Conservation (phyloP, 1,140 invertebrate genomes). For the Magallana angulata region DNA sequence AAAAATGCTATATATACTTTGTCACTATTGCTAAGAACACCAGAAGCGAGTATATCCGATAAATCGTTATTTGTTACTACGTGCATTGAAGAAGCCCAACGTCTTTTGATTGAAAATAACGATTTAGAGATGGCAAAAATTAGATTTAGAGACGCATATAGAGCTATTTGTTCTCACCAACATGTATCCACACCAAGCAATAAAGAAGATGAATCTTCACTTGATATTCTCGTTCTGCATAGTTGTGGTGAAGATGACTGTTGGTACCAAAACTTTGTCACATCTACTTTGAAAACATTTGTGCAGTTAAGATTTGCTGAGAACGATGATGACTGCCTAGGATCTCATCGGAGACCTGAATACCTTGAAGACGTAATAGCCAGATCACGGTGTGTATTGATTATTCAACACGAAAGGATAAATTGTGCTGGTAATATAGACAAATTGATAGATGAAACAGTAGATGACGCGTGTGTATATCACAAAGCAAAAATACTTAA, state of each 20-base stretch:
- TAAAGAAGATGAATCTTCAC: neutral
- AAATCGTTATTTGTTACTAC: neutral
- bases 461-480: neutral
- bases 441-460: neutral
- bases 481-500: neutral
- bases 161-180: too few relatives aligned
- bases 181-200: too few relatives aligned
- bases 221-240: neutral
- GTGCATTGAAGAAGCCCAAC: neutral
- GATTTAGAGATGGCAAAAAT: slow-evolving; percentile 8
- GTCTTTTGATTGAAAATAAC: neutral
- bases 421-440: neutral
- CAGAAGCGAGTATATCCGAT: neutral
- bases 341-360: neutral
- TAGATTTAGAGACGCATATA: neutral
- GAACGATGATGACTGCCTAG: neutral
- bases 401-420: neutral
- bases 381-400: neutral
- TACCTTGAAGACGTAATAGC: neutral
- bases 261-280: neutral
- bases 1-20: slow-evolving; percentile 4
- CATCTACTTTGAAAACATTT: neutral
- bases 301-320: neutral
- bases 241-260: neutral
- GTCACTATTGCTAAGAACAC: neutral